Evolutionary conservation across 2,888 invertebrate genomes (phyloP), one percentile per base, ranked within the genome.

Genomic region (Leptopilina drosophilae): DNA sequence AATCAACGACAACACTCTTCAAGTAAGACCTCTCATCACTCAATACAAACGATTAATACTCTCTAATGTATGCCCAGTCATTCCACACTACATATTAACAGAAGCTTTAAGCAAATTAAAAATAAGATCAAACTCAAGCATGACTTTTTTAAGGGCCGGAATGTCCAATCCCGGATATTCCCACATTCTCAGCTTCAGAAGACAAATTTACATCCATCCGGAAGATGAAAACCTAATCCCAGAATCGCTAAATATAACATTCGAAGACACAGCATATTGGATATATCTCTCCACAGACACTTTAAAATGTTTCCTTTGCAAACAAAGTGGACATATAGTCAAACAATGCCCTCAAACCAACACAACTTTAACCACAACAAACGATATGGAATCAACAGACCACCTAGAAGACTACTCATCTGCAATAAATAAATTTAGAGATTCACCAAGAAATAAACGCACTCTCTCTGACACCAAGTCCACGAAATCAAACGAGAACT

Each of bases 21-120:
- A 59, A 42, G n/a, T 80, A n/a, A 64, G 77, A 73, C 81, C 77
- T 0, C 53, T 82, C 2, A 33, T 81, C 2, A 73, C 73, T 0
- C 77, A 78, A 79, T 53, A 40, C 14, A 67, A 77, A 75, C 5
- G 77, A 40, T 56, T 80, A 1, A 82, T 82, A 5, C 77, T 88
- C 1, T 88, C 87, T 20, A 88, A 87, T 69, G 85, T 87, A 1
- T 82, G 83, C 79, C 86, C 84, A n/a, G 49, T 73, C 2, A 81
- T 82, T 5, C 80, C 80, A 0, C 75, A 83, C 49, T 49, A 26
- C 33, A n/a, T 77, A 2, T 9, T 81, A 0, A 67, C 42, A 49
- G 20, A 81, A 4, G 64, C 53, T n/a, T 53, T 87, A 9, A 80
- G 77, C 65, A 78, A 78, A 65, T 75, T 82, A 11, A 82, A 82